phyloP scores from a whole-genome alignment of 2,888 invertebrate species.

The Pelosia muscerda region DNA sequence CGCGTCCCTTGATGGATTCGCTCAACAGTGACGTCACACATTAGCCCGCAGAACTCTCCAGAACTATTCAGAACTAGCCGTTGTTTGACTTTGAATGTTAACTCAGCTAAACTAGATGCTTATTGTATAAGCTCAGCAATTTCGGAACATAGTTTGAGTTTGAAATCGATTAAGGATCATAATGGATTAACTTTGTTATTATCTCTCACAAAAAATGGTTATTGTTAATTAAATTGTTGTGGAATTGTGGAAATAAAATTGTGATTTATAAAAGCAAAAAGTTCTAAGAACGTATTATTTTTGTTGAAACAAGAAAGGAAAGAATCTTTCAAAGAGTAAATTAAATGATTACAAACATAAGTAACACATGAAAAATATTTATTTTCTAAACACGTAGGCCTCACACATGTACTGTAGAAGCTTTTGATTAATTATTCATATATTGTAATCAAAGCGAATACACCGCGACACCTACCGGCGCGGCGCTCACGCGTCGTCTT shows the following conservation, averaged over 20 bases:
- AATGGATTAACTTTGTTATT: background rate
- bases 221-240: too few relatives aligned
- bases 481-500: background rate
- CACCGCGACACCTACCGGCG: conserved; percentile 4
- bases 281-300: background rate
- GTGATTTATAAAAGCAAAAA: background rate
- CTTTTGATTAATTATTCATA: conserved; percentile 39
- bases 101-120: conserved; percentile 26
- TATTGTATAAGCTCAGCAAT: background rate
- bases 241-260: background rate
- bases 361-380: background rate
- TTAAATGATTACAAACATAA: background rate
- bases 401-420: conserved; percentile 3
- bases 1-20: conserved; percentile 62
- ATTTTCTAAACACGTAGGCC: conserved; percentile 8
- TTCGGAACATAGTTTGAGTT: background rate
- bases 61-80: conserved; percentile 30
- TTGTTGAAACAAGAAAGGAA: background rate
- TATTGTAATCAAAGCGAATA: conserved; percentile 30
- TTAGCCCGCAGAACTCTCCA: conserved; percentile 36
- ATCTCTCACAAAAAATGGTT: background rate
- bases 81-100: conserved; percentile 36
- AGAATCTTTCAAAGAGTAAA: background rate
- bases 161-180: background rate
- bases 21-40: conserved; percentile 34